Conservation (phyloP, 2,113 vertebrate species). For the Xenopus tropicalis region DNA sequence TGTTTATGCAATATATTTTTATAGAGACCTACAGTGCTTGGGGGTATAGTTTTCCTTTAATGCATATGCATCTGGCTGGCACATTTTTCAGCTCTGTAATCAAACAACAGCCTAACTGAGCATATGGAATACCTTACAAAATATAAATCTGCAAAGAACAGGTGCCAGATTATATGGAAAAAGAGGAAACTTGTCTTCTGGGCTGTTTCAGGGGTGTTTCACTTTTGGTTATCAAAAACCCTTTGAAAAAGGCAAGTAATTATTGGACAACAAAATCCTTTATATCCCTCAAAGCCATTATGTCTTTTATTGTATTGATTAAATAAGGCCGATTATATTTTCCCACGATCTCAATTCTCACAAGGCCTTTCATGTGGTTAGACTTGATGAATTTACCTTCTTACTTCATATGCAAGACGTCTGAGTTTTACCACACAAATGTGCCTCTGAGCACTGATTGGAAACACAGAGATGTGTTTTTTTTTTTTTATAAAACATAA, state of each 20-base stretch:
- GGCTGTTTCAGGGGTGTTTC: constrained; percentile 44
- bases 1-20: too few species aligned
- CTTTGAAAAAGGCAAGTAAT: constrained; percentile 68
- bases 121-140: too few species aligned
- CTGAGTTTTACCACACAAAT: constrained; percentile 40
- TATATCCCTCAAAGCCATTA: constrained; percentile 70
- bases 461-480: constrained; percentile 38
- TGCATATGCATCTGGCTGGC: too few species aligned
- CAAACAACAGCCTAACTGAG: too few species aligned
- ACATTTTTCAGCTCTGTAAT: too few species aligned
- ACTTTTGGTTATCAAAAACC: constrained; percentile 52
- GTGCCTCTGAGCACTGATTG: constrained; percentile 50
- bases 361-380: constrained; percentile 41
- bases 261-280: constrained; percentile 60
- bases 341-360: constrained; percentile 71
- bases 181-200: constrained; percentile 31
- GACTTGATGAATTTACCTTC: constrained; percentile 41
- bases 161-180: neutral
- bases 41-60: too few species aligned
- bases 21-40: too few species aligned
- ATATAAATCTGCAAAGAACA: neutral
- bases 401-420: constrained; percentile 27
- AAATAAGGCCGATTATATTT: constrained; percentile 58
- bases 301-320: constrained; percentile 57
- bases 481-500: neutral